A percentile compares a stretch with the other conserved stretches of the same genome.
Conservation (phyloP, 1,140 invertebrate genomes). For the Trachymyrmex cornetzi region DNA sequence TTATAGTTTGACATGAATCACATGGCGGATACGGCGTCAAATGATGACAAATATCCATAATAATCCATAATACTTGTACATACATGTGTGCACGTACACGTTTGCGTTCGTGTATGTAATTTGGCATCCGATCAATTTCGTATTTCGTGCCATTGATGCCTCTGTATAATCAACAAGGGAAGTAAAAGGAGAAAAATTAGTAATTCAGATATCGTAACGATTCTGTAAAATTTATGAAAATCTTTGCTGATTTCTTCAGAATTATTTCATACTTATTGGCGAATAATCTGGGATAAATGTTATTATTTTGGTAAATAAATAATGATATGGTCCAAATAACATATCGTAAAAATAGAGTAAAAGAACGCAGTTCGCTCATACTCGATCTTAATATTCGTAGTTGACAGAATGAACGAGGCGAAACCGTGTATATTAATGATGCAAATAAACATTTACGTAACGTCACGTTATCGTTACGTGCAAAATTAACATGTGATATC, state of each 20-base stretch:
- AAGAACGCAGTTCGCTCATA: neutral
- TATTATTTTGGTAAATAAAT: conserved; percentile 15
- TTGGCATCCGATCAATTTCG: conserved; percentile 37
- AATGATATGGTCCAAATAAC: neutral
- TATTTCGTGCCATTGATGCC: conserved; percentile 22
- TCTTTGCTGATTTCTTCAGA: neutral
- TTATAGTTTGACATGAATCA: conserved; percentile 34
- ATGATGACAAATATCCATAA: neutral
- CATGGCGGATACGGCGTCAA: conserved; percentile 14
- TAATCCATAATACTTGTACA: neutral
- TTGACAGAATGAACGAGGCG: neutral
- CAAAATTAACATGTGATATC: conserved; percentile 63
- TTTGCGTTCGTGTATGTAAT: neutral
- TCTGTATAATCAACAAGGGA: neutral
- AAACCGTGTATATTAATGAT: conserved; percentile 17
- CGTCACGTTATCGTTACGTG: conserved; percentile 39
- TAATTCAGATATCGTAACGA: too few species aligned
- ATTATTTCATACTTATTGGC: neutral
- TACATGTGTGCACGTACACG: neutral
- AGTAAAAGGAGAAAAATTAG: neutral
- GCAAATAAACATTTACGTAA: conserved; percentile 45
- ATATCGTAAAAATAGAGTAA: neutral
- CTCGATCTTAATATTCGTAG: neutral
- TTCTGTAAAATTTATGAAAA: neutral
- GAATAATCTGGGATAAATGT: neutral